Evolutionary conservation across 2,113 vertebrate genomes (phyloP), one percentile per base, ranked within the genome.

Genomic region (Dasypus novemcinctus): DNA sequence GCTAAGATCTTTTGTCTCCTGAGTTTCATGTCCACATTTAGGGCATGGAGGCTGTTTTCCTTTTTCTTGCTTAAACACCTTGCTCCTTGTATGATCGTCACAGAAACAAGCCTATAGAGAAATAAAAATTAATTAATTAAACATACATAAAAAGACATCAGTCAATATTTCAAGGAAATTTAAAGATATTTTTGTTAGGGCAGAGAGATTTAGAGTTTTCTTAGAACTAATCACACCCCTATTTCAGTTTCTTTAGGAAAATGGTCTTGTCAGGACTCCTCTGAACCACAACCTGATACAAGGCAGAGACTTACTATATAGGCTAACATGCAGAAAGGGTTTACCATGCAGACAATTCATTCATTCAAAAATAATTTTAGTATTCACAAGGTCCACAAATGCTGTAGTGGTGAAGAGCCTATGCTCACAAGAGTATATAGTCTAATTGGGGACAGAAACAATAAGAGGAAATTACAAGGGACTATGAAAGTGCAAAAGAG

Each of bases 51-150:
- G 99, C 7, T 98, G 98, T 96, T 99, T 99, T 81, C 99, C 99
- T 86, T 99, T 99, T 96, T 99, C 99, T 89, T 99, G 99, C 96
- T 99, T 99, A 97, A 99, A 99, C 46, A 99, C 99, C 92, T 99
- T 99, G 97, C 99, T 99, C 80, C 99, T 99, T 91, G 99, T 99
- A 0, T 99, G 99, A 85, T 99, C 99, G 0, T 99, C 99, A 97
- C 99, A 99, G 96, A 99, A 99, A 96, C 99, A 99, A 85, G 99
- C 99, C 99, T 99, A 86, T 54, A 61, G 0, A 13, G 5, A 95
- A 95, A 92, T 0, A 79, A 91, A 96, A 91, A 93, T 23, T 23
- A 33, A 76, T 2, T 41, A 76, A 79, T 43, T 23, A 82, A 88
- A 89, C 78, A 74, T 76, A 80, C 8, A 69, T 9, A 23, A 31